Conservation (phyloP, 2,888 invertebrate genomes). For the Drosophila atroscutellata region DNA sequence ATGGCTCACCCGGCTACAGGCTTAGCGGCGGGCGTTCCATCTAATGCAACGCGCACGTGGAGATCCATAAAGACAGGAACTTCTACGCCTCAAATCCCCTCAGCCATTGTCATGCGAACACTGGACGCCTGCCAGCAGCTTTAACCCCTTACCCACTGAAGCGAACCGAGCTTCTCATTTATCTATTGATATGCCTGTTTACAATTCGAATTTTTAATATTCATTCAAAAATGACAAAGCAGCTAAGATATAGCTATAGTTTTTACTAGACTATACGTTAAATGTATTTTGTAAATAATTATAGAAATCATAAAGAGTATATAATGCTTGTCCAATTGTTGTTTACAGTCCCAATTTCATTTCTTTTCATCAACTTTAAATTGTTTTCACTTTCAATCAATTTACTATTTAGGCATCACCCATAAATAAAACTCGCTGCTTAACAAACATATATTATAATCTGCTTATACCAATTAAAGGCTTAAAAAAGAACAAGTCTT, state of each 20-base stretch:
- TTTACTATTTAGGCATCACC: neutral
- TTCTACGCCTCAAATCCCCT: slow-evolving; percentile 57
- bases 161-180: slow-evolving; percentile 19
- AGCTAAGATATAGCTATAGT: neutral
- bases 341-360: neutral
- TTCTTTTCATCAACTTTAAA: neutral
- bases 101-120: slow-evolving; percentile 66
- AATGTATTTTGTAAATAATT: neutral
- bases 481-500: neutral
- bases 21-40: slow-evolving; percentile 60
- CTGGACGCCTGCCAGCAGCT: slow-evolving; percentile 63
- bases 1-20: slow-evolving; percentile 36
- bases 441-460: neutral
- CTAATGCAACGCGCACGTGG: slow-evolving; percentile 56
- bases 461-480: neutral
- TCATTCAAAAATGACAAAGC: neutral
- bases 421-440: neutral
- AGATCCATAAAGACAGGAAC: slow-evolving; percentile 36
- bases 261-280: neutral
- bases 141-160: slow-evolving; percentile 30
- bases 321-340: neutral
- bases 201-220: neutral
- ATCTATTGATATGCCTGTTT: neutral
- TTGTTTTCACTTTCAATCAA: neutral
- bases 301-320: neutral